phyloP scores from a whole-genome alignment of 2,113 vertebrate species.

The Cairina moschata region DNA sequence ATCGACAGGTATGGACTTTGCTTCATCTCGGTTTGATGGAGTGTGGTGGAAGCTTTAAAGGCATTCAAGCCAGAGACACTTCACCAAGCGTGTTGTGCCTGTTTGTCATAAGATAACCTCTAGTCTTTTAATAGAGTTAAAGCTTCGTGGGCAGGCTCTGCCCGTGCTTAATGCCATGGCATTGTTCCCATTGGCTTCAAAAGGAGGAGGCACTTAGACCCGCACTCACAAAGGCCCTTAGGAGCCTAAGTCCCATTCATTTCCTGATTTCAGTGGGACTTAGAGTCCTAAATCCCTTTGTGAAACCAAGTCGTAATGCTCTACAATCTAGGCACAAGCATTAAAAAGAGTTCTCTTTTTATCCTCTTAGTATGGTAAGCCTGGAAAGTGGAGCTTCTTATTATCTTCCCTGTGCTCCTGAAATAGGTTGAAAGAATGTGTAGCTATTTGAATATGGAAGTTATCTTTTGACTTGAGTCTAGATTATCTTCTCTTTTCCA shows the following conservation, averaged over 20 bases:
- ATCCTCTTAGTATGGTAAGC: constrained; percentile 65
- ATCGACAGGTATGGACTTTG: neutral
- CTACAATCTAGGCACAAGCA: constrained; percentile 49
- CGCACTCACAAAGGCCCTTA: constrained; percentile 16
- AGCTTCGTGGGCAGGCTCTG: neutral
- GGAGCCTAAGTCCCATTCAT: constrained; percentile 55
- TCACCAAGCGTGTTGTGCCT: neutral
- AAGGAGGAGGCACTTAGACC: constrained; percentile 10
- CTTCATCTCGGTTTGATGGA: neutral
- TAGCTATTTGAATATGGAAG: constrained; percentile 44
- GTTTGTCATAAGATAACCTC: constrained; percentile 48
- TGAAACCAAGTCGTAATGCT: constrained; percentile 60
- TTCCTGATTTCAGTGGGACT: constrained; percentile 60
- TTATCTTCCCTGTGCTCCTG: constrained; percentile 46
- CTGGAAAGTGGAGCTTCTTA: constrained; percentile 53
- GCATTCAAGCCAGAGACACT: neutral
- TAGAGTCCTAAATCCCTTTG: constrained; percentile 63
- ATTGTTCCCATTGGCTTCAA: constrained; percentile 53
- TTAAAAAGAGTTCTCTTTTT: constrained; percentile 60
- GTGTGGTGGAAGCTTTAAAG: neutral
- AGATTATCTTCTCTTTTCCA: constrained; percentile 12
- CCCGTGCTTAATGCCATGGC: constrained; percentile 29
- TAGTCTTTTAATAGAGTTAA: constrained; percentile 39
- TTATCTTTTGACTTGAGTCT: neutral
- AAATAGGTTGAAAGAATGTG: constrained; percentile 49